Evolutionary conservation across 1,140 invertebrate species (phyloP), one percentile per base, ranked within the genome.

Genomic region (Odontomachus brunneus): DNA sequence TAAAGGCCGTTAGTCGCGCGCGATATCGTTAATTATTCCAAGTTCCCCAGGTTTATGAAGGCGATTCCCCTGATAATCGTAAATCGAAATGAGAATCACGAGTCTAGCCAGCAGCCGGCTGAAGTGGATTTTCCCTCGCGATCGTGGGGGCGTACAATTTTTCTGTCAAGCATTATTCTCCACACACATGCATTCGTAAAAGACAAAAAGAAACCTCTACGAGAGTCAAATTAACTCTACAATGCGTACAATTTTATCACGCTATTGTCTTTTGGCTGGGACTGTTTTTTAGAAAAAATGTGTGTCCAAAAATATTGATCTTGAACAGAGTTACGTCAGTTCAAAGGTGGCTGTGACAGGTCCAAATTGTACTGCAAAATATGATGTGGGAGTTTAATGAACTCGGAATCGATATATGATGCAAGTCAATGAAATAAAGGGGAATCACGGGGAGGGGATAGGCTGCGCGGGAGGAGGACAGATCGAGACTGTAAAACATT

Each of bases 21-120:
- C 17, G 26, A 19, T 67, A 69, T 69, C 62, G 24, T 80, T 80
- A 80, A 69, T 80, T 69, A 57, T 14, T 22, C 29, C 9, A 80
- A 57, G 33, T 80, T 59, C 57, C 9, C 33, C 3, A 12, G 5
- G 33, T 22, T 59, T 29, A 24, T 24, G 19, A 80, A 44, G 63
- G 22, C 22, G 26, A 14, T 53, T 76, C 24, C 22, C 44, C 51
- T 38, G 49, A 48, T 26, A 17, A 62, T 29, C 33, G 19, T 44
- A 33, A 76, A 69, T 78, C 22, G 22, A 19, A 22, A 78, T 67
- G 55, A 44, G 9, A 26, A 65, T 57, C 29, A 53, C 26, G 22
- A 76, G n/a, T 67, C 15, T 44, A 29, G 22, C 19, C 9, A 12
- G 26, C 29, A 33, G n/a, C 0, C 49, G 44, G 3, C n/a, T 75